Evolutionary conservation across 1,140 invertebrate genomes (phyloP).

Genomic region (Centruroides sculpturatus): DNA sequence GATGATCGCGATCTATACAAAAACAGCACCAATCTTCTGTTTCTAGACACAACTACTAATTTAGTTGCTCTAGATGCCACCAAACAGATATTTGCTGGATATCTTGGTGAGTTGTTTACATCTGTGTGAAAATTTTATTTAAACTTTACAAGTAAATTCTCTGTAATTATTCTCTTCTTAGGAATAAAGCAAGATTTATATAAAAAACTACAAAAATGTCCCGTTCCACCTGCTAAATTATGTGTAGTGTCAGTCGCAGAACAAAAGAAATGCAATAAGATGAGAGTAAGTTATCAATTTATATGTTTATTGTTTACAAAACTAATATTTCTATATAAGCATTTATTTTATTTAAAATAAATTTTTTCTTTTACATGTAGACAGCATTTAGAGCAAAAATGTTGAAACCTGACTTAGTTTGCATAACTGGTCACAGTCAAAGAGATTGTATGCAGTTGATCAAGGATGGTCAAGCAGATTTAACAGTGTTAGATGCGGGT

Average conservation of each 20-base stretch:
- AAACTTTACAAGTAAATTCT: too few relatives aligned
- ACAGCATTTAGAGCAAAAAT: constrained; percentile 70
- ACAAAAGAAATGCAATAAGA: constrained; percentile 80
- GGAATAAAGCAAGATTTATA: not conserved
- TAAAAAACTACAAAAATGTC: constrained; percentile 41
- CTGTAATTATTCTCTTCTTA: too few relatives aligned
- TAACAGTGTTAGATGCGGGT: constrained; percentile 76
- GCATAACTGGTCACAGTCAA: constrained; percentile 67
- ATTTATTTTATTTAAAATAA: not conserved
- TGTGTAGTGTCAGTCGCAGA: constrained; percentile 85
- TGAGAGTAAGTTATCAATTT: constrained; percentile 53
- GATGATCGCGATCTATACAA: not conserved
- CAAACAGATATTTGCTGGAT: constrained; percentile 22
- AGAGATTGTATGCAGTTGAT: constrained; percentile 73
- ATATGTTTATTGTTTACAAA: not conserved
- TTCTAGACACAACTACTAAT: constrained; percentile 20
- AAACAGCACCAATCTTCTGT: constrained; percentile 26
- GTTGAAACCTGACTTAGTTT: constrained; percentile 74
- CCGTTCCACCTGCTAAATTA: constrained; percentile 57
- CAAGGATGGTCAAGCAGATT: constrained; percentile 49
- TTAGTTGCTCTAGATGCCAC: constrained; percentile 17
- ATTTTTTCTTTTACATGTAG: constrained; percentile 32
- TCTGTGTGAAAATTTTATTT: too few relatives aligned
- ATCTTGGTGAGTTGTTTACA: constrained; percentile 14
- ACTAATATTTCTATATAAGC: too few relatives aligned